Evolutionary conservation across 1,140 invertebrate species (phyloP).

Genomic region (Philotrypesis tridentata): DNA sequence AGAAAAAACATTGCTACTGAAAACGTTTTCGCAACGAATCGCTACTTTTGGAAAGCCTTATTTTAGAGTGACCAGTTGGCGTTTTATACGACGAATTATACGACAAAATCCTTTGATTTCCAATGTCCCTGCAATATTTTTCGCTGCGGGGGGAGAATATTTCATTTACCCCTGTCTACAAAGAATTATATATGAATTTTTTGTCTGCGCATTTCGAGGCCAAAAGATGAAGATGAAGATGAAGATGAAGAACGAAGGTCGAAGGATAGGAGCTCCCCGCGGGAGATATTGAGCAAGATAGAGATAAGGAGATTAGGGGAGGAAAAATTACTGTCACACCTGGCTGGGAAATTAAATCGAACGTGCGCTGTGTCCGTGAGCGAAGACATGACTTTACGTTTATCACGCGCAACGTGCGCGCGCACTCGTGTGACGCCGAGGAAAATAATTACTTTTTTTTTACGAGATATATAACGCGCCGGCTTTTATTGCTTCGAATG

Average conservation of each 20-base stretch:
- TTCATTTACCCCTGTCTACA: too few species aligned
- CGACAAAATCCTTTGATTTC: too few species aligned
- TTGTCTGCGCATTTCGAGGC: not conserved
- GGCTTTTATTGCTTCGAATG: not conserved
- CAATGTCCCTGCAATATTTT: too few species aligned
- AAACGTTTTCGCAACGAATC: too few species aligned
- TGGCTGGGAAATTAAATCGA: conserved; percentile 39
- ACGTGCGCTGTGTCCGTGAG: not conserved
- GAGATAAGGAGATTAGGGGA: not conserved
- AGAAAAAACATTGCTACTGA: too few species aligned
- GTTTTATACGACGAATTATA: too few species aligned
- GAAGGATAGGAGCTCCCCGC: not conserved
- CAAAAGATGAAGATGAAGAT: too few species aligned
- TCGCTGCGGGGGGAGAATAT: too few species aligned
- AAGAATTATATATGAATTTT: not conserved
- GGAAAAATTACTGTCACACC: conserved; percentile 40
- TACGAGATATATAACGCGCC: not conserved
- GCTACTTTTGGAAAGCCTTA: too few species aligned
- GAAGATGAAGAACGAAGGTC: conserved; percentile 6
- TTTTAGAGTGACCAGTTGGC: too few species aligned
- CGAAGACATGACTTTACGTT: conserved; percentile 24
- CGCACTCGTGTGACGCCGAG: not conserved
- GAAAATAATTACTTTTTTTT: conserved; percentile 15
- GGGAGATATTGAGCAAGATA: not conserved
- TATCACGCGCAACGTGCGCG: not conserved